Evolutionary conservation across 2,113 vertebrate species (phyloP).

Genomic region (Semicossyphus pulcher): DNA sequence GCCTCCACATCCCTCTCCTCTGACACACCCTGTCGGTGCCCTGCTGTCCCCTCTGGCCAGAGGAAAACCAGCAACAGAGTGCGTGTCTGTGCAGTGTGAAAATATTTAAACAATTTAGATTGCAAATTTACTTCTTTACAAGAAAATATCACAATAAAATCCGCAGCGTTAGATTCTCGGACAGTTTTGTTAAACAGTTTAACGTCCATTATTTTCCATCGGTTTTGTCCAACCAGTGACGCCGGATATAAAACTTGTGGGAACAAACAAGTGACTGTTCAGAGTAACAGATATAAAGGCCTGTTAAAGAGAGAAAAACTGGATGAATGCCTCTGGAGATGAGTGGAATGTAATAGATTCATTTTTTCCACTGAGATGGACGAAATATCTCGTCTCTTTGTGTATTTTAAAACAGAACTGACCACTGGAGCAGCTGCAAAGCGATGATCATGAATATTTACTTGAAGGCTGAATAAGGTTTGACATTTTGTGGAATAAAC

Average conservation of each 20-base stretch:
- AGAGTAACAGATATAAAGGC: slow-evolving; percentile 1
- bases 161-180: background rate
- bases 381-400: slow-evolving; percentile 19
- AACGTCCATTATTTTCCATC: background rate
- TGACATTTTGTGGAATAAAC: no score
- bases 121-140: background rate
- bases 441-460: background rate
- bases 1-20: slow-evolving; percentile 14
- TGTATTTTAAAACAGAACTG: slow-evolving; percentile 6
- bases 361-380: slow-evolving; percentile 24
- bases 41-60: slow-evolving; percentile 33
- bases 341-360: slow-evolving; percentile 8
- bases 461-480: background rate
- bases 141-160: slow-evolving; percentile 1
- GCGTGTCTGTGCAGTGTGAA: slow-evolving; percentile 26
- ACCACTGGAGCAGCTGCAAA: background rate
- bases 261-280: slow-evolving; percentile 40
- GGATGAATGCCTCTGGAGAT: slow-evolving; percentile 7
- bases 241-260: slow-evolving; percentile 4
- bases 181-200: background rate
- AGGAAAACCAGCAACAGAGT: slow-evolving; percentile 8
- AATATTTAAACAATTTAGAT: slow-evolving; percentile 41
- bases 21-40: background rate
- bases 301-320: slow-evolving; percentile 9
- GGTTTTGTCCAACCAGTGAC: background rate